Conservation (phyloP, 2,888 invertebrate genomes). For the Trachelus troglodyta region DNA sequence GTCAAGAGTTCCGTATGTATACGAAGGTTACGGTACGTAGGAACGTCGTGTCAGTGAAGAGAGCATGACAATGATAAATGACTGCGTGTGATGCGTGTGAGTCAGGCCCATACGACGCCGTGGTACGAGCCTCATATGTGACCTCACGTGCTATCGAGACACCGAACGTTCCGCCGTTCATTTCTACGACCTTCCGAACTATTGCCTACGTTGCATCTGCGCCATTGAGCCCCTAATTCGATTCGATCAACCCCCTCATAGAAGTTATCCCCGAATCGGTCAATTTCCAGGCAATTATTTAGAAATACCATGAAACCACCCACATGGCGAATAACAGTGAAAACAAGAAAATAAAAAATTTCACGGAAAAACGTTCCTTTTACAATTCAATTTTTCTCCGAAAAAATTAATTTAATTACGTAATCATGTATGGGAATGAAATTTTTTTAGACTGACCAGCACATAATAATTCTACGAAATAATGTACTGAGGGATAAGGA, state of each 20-base stretch:
- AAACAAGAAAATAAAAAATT: background rate
- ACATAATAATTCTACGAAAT: background rate
- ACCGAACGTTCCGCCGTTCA: conserved; percentile 33
- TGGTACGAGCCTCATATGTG: conserved; percentile 55
- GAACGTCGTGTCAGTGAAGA: conserved; percentile 55
- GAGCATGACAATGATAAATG: conserved; percentile 66
- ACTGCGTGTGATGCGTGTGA: conserved; percentile 60
- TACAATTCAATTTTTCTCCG: background rate
- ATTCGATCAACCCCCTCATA: conserved; percentile 35
- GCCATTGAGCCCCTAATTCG: conserved; percentile 46
- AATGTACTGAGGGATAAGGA: background rate
- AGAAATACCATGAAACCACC: background rate
- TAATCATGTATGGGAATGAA: background rate
- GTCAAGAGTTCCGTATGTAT: conserved; percentile 32
- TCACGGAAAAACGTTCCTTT: background rate
- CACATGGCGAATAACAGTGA: background rate
- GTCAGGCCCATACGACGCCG: conserved; percentile 61
- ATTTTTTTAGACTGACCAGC: background rate
- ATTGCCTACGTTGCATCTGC: conserved; percentile 62
- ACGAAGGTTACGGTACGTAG: conserved; percentile 33
- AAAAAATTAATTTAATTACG: background rate
- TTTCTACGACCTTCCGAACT: conserved; percentile 39
- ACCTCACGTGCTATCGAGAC: conserved; percentile 49
- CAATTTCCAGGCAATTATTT: conserved; percentile 43
- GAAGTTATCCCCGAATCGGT: conserved; percentile 30